Evolutionary conservation across 2,113 vertebrate genomes (phyloP), one percentile per base, ranked within the genome.

Genomic region (Athene noctua): DNA sequence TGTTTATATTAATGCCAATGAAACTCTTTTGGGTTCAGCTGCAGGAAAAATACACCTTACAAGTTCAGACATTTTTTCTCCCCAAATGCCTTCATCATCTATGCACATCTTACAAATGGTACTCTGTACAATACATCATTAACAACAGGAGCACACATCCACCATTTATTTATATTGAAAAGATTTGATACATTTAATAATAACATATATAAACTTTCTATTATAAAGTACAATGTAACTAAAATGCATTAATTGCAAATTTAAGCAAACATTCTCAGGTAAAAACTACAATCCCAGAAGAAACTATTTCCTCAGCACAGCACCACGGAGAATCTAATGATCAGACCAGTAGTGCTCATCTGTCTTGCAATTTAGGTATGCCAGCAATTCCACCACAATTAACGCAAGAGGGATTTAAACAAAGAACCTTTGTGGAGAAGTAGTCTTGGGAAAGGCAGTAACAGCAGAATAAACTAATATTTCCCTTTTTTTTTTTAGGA

Each of bases 1-100:
- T 92, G 40, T 90, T 96, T 94, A 95, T 86, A 62, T 91, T 88
- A 79, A 93, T 89, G 38, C 70, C 90, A 97, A 5, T n/a, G 54
- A 92, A 92, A 38, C 12, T 81, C 68, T 63, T 88, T 59, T 47
- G 47, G 30, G 91, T 80, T 94, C 87, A 27, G 23, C 19, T 51
- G 93, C 92, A 90, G 29, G n/a, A 62, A 90, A 85, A 58, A 38
- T 47, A 87, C 8, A 63, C 20, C 62, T 58, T 22, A 20, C 11
- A 77, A 87, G 57, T 55, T 67, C 74, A 87, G 72, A 38, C 44
- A 61, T 58, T 90, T 90, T 90, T 83, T 47, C 34, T 71, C 51
- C 18, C 15, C 17, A 86, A 88, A 71, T 42, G 15, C 26, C 38
- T 92, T 80, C 9, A 81, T 74, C 40, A 61, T 47, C 75, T 78